phyloP scores from a whole-genome alignment of 2,113 vertebrate species.

The Odobenus rosmarus region DNA sequence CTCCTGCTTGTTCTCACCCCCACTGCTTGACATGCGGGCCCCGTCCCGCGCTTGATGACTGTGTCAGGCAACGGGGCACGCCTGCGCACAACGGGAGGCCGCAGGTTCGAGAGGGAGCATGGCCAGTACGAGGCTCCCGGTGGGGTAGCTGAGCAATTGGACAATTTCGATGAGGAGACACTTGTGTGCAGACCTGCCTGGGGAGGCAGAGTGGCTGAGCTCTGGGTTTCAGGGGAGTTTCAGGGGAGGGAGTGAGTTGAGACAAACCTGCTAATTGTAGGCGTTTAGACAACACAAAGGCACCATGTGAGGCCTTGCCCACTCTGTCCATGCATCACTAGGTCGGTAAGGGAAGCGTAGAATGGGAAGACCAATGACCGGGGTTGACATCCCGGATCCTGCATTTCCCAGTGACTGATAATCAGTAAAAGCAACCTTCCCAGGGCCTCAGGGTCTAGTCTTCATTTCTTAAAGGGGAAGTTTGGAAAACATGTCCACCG shows the following conservation, averaged over 20 bases:
- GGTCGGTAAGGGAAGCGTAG: fast-evolving
- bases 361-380: background rate
- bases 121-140: background rate
- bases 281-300: fast-evolving
- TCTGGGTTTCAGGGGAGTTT: fast-evolving
- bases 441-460: fast-evolving
- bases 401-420: fast-evolving
- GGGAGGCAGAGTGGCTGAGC: fast-evolving
- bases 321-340: fast-evolving
- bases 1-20: background rate
- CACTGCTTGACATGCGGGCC: fast-evolving
- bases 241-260: too few species aligned
- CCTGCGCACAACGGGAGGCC: background rate
- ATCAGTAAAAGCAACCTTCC: fast-evolving
- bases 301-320: fast-evolving
- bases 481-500: background rate
- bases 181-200: fast-evolving
- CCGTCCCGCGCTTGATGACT: background rate
- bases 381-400: fast-evolving
- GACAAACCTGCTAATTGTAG: fast-evolving
- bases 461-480: background rate
- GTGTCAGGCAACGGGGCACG: fast-evolving
- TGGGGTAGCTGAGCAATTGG: background rate
- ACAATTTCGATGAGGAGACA: background rate
- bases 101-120: fast-evolving